Percentiles rank a stretch among this genome's conserved stretches.
phyloP scores from a whole-genome alignment of 1,140 invertebrate species.

The Drosophila elegans region DNA sequence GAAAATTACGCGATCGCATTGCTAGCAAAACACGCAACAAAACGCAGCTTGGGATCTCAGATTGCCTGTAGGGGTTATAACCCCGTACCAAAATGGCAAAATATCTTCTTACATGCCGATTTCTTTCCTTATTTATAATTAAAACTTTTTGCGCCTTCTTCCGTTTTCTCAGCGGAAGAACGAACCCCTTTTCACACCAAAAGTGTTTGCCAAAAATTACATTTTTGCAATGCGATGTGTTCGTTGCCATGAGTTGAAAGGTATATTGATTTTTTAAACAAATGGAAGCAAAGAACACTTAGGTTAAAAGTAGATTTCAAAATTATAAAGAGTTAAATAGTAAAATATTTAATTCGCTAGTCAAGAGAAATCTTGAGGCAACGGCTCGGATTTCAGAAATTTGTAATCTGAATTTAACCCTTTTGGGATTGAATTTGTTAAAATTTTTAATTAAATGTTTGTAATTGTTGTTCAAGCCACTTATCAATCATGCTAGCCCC shows the following conservation, averaged over 20 bases:
- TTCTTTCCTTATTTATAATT: slow-evolving; percentile 4
- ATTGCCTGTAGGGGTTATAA: slow-evolving; percentile 10
- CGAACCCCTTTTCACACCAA: not conserved
- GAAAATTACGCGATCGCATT: slow-evolving; percentile 55
- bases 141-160: slow-evolving; percentile 13
- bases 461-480: no score
- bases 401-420: no score
- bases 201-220: slow-evolving; percentile 25
- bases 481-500: no score
- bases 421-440: no score
- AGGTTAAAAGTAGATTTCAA: no score
- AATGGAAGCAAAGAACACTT: not conserved
- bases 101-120: slow-evolving; percentile 2
- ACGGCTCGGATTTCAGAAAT: no score
- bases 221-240: not conserved
- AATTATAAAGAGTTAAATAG: no score
- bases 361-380: no score
- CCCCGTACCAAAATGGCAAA: slow-evolving; percentile 4
- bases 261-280: not conserved
- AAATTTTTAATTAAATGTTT: no score
- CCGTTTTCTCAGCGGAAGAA: slow-evolving; percentile 40
- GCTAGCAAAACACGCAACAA: slow-evolving; percentile 35
- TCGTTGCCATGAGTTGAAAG: not conserved
- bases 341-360: no score
- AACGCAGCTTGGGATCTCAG: slow-evolving; percentile 7